phyloP scores from a whole-genome alignment of 1,140 invertebrate genomes.

The Venturia canescens region DNA sequence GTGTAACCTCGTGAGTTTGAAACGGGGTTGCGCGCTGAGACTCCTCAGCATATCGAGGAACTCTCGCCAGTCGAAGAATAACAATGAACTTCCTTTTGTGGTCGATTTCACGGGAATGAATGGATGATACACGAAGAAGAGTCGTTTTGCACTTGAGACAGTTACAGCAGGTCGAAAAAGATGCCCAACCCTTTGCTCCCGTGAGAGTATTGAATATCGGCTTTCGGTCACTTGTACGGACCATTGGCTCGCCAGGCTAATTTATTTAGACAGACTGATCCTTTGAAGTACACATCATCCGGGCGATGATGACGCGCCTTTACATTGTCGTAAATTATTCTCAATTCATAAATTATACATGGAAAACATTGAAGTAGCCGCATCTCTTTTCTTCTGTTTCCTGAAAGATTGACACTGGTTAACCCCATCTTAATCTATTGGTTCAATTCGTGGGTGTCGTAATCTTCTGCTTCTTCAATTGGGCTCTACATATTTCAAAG shows the following conservation, averaged over 20 bases:
- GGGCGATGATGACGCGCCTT: not conserved
- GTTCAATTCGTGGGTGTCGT: slow-evolving; percentile 34
- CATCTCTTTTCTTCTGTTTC: slow-evolving; percentile 5
- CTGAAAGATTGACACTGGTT: slow-evolving; percentile 8
- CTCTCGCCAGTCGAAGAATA: not conserved
- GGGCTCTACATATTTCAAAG: slow-evolving; percentile 38
- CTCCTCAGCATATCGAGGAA: not conserved
- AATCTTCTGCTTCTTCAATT: slow-evolving; percentile 29
- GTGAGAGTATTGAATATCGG: not conserved
- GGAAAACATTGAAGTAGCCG: not conserved
- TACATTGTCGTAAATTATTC: slow-evolving; percentile 23
- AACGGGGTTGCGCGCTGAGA: not conserved
- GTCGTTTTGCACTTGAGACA: not conserved
- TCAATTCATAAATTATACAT: not conserved
- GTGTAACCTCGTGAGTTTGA: not conserved
- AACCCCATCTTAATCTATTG: slow-evolving; percentile 50
- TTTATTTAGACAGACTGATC: slow-evolving; percentile 1
- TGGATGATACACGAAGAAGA: not conserved
- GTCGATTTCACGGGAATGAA: slow-evolving; percentile 28
- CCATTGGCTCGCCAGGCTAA: not conserved
- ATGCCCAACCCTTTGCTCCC: slow-evolving; percentile 28
- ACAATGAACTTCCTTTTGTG: slow-evolving; percentile 1
- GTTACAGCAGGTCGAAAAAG: not conserved
- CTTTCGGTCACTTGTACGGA: not conserved
- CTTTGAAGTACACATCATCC: not conserved